Evolutionary conservation across 2,888 invertebrate species (phyloP).

Genomic region (Malthinus seriepunctatus): DNA sequence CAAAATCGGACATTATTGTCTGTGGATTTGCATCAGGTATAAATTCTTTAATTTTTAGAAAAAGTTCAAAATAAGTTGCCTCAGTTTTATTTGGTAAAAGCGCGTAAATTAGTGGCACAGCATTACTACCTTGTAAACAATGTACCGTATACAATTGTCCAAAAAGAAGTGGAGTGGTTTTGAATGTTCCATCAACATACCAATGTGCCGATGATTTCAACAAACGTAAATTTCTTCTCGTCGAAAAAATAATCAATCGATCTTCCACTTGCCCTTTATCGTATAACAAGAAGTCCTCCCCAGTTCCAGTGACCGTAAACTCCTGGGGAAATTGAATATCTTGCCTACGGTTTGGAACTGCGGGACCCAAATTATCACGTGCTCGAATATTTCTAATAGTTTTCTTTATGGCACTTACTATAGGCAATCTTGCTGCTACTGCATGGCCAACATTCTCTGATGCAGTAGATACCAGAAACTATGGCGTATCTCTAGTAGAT

Average conservation of each 20-base stretch:
- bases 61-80: neutral
- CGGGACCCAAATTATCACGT: constrained; percentile 2
- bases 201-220: neutral
- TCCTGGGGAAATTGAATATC: constrained; percentile 5
- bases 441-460: neutral
- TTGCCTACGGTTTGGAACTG: constrained; percentile 3
- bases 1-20: too few species aligned
- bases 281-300: constrained; percentile 1
- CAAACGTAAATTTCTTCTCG: too few species aligned
- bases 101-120: neutral
- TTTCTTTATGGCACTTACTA: constrained; percentile 7
- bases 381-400: constrained; percentile 8
- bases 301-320: neutral
- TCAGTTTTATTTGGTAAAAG: neutral
- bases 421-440: neutral
- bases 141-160: neutral
- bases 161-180: neutral
- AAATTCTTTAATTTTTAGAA: neutral
- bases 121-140: neutral
- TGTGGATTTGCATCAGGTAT: too few species aligned
- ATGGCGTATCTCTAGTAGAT: too few species aligned
- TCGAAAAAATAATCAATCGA: too few species aligned
- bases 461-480: too few species aligned
- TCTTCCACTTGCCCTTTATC: constrained; percentile 7
- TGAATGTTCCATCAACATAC: neutral